Percentiles rank a stretch among this genome's conserved stretches.
Evolutionary conservation across 2,888 invertebrate genomes (phyloP).

Genomic region (Caenorhabditis sp.): DNA sequence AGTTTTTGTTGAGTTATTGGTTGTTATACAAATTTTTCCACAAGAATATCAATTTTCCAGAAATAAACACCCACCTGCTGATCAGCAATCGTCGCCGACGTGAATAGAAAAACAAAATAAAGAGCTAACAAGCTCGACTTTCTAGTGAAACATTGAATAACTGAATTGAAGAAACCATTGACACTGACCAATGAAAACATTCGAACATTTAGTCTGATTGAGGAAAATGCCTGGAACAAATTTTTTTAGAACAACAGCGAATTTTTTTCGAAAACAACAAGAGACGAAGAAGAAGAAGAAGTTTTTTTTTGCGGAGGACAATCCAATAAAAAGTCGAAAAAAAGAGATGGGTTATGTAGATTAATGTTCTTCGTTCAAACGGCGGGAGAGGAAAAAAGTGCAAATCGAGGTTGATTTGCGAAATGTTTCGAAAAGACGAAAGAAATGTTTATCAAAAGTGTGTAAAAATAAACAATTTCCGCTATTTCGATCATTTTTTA

Average conservation of each 20-base stretch:
- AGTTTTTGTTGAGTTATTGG: too few relatives aligned
- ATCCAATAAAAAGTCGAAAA: not conserved
- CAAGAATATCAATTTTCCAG: not conserved
- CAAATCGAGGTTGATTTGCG: not conserved
- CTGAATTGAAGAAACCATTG: not conserved
- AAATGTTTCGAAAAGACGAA: not conserved
- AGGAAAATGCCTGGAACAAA: not conserved
- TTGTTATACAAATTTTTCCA: too few relatives aligned
- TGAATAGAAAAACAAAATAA: conserved; percentile 4
- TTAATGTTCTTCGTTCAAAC: not conserved
- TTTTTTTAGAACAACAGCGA: too few relatives aligned
- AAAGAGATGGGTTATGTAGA: not conserved
- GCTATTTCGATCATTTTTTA: too few relatives aligned
- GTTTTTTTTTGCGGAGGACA: not conserved
- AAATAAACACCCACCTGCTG: conserved; percentile 26
- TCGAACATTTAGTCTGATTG: conserved; percentile 3
- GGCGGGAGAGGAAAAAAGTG: not conserved
- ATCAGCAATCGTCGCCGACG: conserved; percentile 15
- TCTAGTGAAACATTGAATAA: not conserved
- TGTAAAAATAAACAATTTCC: too few relatives aligned
- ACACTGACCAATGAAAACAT: not conserved
- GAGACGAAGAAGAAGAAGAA: too few relatives aligned
- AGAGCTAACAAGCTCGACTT: not conserved
- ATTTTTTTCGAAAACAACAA: too few relatives aligned
- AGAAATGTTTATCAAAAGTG: too few relatives aligned